These are phyloP conservation scores for Hermaeophaga mercurialis DNA, from an alignment of 2,888 invertebrate species.

Conservation along the genomic window DNA sequence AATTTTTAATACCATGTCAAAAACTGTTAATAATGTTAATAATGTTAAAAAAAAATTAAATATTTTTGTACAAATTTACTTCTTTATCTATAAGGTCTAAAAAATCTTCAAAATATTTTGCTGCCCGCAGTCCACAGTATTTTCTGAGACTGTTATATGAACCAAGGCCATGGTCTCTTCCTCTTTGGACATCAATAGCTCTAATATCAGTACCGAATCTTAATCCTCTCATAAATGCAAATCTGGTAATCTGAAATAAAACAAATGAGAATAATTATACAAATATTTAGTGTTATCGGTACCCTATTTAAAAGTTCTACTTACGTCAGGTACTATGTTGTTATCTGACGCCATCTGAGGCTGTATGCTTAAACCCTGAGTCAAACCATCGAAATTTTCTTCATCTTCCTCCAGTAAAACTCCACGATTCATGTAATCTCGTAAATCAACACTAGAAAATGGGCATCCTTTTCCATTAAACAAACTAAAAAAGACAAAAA, in stretches of 20 bases:
- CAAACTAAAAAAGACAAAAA: conserved; percentile 61
- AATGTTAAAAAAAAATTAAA: no score
- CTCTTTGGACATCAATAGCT: conserved; percentile 82
- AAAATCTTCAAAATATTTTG: conserved; percentile 70
- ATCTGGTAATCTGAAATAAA: conserved; percentile 64
- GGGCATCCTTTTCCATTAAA: conserved; percentile 61
- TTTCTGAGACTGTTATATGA: conserved; percentile 77
- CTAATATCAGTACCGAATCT: conserved; percentile 79
- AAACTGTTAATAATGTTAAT: no score
- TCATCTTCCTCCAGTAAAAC: conserved; percentile 66
- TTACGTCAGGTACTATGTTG: conserved; percentile 75
- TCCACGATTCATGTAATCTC: conserved; percentile 72
- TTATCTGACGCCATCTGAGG: conserved; percentile 76
- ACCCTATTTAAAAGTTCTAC: no score
- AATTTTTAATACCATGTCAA: no score
- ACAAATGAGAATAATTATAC: no score
- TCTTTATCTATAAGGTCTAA: conserved; percentile 65
- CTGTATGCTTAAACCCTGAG: conserved; percentile 77
- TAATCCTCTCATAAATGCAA: conserved; percentile 65
- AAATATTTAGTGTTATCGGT: no score
- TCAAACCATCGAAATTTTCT: conserved; percentile 70
- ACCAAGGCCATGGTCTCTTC: conserved; percentile 82
- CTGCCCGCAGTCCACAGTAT: conserved; percentile 73
- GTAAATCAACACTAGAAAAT: conserved; percentile 62
- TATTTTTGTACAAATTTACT: no score